Evolutionary conservation across 2,888 invertebrate species (phyloP), one percentile per base, ranked within the genome.

Genomic region (Ormyrus thymus): DNA sequence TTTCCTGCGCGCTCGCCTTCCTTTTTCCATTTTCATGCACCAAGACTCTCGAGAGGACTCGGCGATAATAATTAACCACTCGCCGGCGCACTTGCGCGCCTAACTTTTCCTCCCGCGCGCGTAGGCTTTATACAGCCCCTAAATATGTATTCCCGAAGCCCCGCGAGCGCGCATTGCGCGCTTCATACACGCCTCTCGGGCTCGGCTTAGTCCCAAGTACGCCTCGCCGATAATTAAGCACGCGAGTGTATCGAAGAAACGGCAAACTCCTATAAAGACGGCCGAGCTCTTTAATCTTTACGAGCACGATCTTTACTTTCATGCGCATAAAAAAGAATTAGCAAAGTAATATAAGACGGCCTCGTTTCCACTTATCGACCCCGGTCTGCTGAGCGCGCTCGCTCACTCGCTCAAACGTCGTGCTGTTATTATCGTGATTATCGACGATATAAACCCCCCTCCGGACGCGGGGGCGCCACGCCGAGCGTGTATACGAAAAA

Each of bases 341-440:
- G 78, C 74, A 75, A 75, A 80, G 71, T 80, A 79, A 79, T 79
- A 80, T 71, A 76, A 78, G 75, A 78, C 77, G 80, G 74, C 78
- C 78, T 78, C 76, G 69, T 78, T 78, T 76, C 71, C 75, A 78
- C 78, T 72, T 81, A 81, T 81, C 80, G 80, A 81, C 80, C 6
- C 62, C 45, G 48, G 7, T 58, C 71, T 51, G 7, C 6, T 45
- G 8, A 62, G 7, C 29, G n/a, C 56, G 64, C 78, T 68, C 68
- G 64, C 64, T 66, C 66, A 15, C 53, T 53, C 73, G 69, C 64
- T 73, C 64, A 69, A 79, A 71, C 71, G 79, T 70, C 79, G 72
- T 66, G 72, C 66, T 73, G 76, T 78, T 79, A 79, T 79, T 81
- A 81, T 81, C 81, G 76, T 76, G 78, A 81, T 78, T 78, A 78